These are phyloP conservation scores for Luidia sarsii DNA, from an alignment of 53 echinoderm and acorn worm genomes.

Conservation along the genomic window DNA sequence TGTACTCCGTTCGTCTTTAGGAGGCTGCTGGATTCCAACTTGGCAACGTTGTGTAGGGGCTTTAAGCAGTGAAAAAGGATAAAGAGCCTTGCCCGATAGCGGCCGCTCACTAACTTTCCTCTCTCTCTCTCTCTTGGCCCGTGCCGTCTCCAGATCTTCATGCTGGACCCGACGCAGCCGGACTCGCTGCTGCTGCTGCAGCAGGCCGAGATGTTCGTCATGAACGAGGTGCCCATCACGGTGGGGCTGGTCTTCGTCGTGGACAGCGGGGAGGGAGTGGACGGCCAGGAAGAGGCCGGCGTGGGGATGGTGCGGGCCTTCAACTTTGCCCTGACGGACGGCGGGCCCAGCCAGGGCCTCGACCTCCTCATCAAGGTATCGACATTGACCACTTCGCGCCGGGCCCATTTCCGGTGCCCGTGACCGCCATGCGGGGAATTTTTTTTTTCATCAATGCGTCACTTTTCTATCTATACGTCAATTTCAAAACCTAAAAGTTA, in stretches of 20 bases:
- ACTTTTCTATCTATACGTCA: too few species aligned
- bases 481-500: too few species aligned
- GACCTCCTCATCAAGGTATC: constrained; percentile 84
- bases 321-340: constrained; percentile 87
- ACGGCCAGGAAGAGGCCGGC: constrained; percentile 78
- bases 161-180: constrained; percentile 84
- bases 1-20: too few species aligned
- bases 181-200: constrained; percentile 74
- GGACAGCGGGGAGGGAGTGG: constrained; percentile 66
- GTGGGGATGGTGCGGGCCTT: constrained; percentile 91
- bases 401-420: too few species aligned
- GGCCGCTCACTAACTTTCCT: not conserved
- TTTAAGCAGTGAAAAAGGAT: not conserved
- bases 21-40: too few species aligned
- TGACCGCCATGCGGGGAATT: too few species aligned
- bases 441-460: too few species aligned
- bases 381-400: too few species aligned
- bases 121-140: not conserved
- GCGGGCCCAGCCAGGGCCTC: constrained; percentile 67
- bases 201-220: constrained; percentile 77
- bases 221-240: constrained; percentile 75
- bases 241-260: constrained; percentile 94
- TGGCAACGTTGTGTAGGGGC: too few species aligned
- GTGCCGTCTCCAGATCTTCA: constrained; percentile 61
- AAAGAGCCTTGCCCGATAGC: not conserved